phyloP scores from a whole-genome alignment of 1,140 invertebrate species.

The Colletes gigas region DNA sequence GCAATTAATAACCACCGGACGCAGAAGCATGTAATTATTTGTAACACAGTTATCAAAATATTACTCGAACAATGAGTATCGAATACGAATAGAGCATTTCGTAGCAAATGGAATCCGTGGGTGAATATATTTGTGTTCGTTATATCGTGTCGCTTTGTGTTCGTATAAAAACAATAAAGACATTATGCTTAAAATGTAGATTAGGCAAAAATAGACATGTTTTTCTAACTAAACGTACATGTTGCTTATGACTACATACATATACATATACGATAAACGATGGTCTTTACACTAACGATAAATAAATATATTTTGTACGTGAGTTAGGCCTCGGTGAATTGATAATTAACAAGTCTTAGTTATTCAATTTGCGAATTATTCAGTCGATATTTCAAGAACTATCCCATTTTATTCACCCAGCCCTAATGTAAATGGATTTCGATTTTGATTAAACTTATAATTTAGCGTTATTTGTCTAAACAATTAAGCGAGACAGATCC shows the following conservation, averaged over 20 bases:
- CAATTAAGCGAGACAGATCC: slow-evolving; percentile 3
- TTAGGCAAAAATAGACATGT: neutral
- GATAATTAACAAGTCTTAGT: neutral
- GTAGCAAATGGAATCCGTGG: too few relatives aligned
- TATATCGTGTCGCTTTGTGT: neutral
- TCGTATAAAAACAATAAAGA: too few relatives aligned
- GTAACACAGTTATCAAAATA: neutral
- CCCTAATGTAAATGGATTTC: slow-evolving; percentile 24
- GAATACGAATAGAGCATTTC: too few relatives aligned
- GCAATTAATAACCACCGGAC: neutral
- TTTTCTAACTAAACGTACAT: neutral
- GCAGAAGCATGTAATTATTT: slow-evolving; percentile 1
- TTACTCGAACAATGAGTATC: too few relatives aligned
- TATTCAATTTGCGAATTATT: neutral
- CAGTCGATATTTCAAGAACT: neutral
- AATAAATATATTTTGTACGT: slow-evolving; percentile 7
- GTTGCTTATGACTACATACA: neutral
- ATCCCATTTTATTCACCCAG: slow-evolving; percentile 26
- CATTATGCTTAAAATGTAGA: neutral
- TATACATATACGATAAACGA: slow-evolving; percentile 2
- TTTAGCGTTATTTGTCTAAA: slow-evolving; percentile 5
- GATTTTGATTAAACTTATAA: neutral
- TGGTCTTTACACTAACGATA: neutral
- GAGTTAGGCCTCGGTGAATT: slow-evolving; percentile 47
- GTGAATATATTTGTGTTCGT: neutral